Percentiles rank a stretch among this genome's conserved stretches.
These are phyloP conservation scores for Cotesia typhae DNA, from an alignment of 1,140 invertebrate species.

Conservation along the genomic window DNA sequence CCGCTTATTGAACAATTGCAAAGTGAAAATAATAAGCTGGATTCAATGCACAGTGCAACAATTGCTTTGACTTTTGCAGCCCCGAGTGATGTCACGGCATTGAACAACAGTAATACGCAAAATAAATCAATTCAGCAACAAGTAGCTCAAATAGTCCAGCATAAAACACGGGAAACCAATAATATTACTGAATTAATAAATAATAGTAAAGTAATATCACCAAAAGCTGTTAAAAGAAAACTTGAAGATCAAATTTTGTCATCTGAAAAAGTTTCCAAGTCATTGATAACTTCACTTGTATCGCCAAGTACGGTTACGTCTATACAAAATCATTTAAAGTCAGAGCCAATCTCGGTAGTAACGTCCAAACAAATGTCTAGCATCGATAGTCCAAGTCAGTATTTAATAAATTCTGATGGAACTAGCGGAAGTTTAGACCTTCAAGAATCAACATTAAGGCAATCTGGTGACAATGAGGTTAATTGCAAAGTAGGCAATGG, in stretches of 20 bases:
- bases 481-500: slow-evolving; percentile 58
- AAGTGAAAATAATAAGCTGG: slow-evolving; percentile 44
- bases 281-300: slow-evolving; percentile 42
- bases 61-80: slow-evolving; percentile 57
- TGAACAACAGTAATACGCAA: slow-evolving; percentile 46
- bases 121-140: slow-evolving; percentile 24
- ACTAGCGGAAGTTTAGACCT: slow-evolving; percentile 46
- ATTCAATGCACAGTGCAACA: slow-evolving; percentile 48
- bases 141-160: neutral
- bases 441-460: slow-evolving; percentile 49
- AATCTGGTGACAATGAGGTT: slow-evolving; percentile 38
- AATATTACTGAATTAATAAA: slow-evolving; percentile 40
- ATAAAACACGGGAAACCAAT: slow-evolving; percentile 45
- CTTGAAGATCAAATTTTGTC: slow-evolving; percentile 46
- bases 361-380: slow-evolving; percentile 46
- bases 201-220: slow-evolving; percentile 51
- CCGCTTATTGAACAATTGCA: slow-evolving; percentile 46
- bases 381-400: slow-evolving; percentile 51
- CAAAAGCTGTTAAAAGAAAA: slow-evolving; percentile 60
- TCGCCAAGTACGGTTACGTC: slow-evolving; percentile 44
- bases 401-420: slow-evolving; percentile 46
- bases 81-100: slow-evolving; percentile 45
- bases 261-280: slow-evolving; percentile 44
- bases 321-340: slow-evolving; percentile 54
- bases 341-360: slow-evolving; percentile 51